Evolutionary conservation across 30 jellyfish, hydroid and myxozoan species (phyloP), one percentile per base, ranked within the genome.

Genomic region (Aurelia aurita complex sp. Pacific): DNA sequence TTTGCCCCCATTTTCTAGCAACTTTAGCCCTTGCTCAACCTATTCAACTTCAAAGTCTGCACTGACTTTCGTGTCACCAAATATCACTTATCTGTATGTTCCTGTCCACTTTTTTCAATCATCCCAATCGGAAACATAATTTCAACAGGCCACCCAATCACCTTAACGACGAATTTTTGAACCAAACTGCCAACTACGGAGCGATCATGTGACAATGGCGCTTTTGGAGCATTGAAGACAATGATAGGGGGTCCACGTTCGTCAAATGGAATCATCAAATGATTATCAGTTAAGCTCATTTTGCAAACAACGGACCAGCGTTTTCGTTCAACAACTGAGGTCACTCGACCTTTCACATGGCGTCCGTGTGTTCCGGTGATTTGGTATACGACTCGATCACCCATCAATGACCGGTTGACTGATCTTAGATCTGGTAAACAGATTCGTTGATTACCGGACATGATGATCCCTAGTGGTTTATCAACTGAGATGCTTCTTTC

Each of bases 171-270:
- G 63, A 38, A 77, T 17, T 62, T 75, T 23, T 64, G 78, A 42
- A 65, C 83, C 52, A 19, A 60, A 18, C 64, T 43, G 19, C 96
- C 90, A 67, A 77, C 89, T 0, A 54, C 85, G 19, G 51, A 32
- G 16, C 84, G 70, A 55, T 57, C 29, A 52, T 35, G 29, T 0
- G 64, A 19, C 23, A 77, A 17, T 17, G 36, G 17, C 9, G 46
- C 76, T 5, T 52, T 46, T 11, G 90, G 70, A 11, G 65, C 86
- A 34, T 80, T 63, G 18, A 69, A 12, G 34, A 81, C 69, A 32
- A 86, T 74, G 38, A 86, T 77, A 3, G 96, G 86, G 7, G 96
- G 96, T 29, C 96, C 96, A 18, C 71, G 54, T 19, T 67, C 96
- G 64, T 78, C 89, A 36, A 59, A 42, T 6, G 96, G 96, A 17